Base-by-base conservation (phyloP, 2,888 invertebrate genomes). In the Neoascia interrupta region DNA sequence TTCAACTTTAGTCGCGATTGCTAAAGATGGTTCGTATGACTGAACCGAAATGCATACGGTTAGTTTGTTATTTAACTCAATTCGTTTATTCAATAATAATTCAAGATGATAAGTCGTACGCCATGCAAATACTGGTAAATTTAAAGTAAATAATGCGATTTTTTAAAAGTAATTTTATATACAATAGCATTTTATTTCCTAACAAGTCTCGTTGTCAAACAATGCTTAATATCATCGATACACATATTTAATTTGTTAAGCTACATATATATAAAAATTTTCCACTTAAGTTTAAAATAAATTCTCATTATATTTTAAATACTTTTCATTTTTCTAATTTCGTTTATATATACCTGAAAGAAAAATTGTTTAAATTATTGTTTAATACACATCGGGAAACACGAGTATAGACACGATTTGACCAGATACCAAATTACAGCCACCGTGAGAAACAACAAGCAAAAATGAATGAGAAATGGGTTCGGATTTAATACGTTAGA, bases 161-260 rank as follows among this genome's bases (percentile, higher is more conserved):
- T n/a, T n/a, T n/a, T n/a, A n/a, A n/a, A n/a, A n/a, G n/a, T n/a
- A 31, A 31, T 3, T 6, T 31, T 79, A 79, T 79, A 61, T 79
- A 79, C 79, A 79, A 61, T 73, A 73, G 66, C 79, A 79, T 61
- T 79, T 79, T 68, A 68, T 73, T 79, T 66, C 28, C 51, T 61
- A 68, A 72, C 66, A 79, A 54, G 34, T 54, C 56, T 68, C 47
- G 66, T 68, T 49, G 60, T 53, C 61, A 61, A 66, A 72, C 31
- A 79, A 79, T 60, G 72, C 66, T 72, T 18, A 8, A 54, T 43
- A 66, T 56, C 66, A 61, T 61, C 66, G 58, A 66, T 53, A 72
- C 53, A 76, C 64, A 70, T 66, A 56, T 51, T 66, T 60, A 63
- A 54, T 76, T 76, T 37, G 45, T 76, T 76, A 64, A 72, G 76